Evolutionary conservation across 2,113 vertebrate genomes (phyloP).

Genomic region (Plecotus auritus): DNA sequence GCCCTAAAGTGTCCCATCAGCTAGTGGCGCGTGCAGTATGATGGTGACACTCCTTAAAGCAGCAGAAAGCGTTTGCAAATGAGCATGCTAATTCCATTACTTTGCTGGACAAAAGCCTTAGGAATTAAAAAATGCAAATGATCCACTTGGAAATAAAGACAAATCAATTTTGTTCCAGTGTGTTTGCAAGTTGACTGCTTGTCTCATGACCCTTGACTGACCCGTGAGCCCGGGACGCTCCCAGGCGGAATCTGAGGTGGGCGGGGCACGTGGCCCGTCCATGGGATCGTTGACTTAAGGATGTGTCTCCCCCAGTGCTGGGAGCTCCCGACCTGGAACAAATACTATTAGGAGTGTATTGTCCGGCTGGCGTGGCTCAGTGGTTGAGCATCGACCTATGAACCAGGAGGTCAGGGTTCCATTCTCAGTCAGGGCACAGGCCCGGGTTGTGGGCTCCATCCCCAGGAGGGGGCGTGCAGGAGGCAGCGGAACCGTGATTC

Average conservation of each 20-base stretch:
- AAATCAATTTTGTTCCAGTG: background rate
- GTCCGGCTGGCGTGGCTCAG: no score
- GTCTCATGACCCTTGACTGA: background rate
- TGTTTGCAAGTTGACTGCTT: background rate
- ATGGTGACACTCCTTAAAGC: background rate
- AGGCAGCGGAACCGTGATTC: no score
- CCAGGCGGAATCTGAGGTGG: fast-evolving
- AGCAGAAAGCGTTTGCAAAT: background rate
- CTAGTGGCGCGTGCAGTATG: fast-evolving
- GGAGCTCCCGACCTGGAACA: background rate
- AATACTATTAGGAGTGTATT: background rate
- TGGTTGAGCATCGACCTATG: no score
- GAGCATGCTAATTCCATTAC: background rate
- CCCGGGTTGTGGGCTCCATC: no score
- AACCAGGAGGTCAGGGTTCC: no score
- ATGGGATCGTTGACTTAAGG: background rate
- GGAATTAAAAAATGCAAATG: background rate
- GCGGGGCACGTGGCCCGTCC: fast-evolving
- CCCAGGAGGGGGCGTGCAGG: no score
- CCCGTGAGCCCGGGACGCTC: background rate
- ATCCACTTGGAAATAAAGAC: background rate
- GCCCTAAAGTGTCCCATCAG: fast-evolving
- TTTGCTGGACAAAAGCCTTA: background rate
- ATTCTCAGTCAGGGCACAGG: no score
- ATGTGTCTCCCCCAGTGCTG: fast-evolving